Evolutionary conservation across 2,888 invertebrate species (phyloP).

Genomic region (Ochlodes sylvanus): DNA sequence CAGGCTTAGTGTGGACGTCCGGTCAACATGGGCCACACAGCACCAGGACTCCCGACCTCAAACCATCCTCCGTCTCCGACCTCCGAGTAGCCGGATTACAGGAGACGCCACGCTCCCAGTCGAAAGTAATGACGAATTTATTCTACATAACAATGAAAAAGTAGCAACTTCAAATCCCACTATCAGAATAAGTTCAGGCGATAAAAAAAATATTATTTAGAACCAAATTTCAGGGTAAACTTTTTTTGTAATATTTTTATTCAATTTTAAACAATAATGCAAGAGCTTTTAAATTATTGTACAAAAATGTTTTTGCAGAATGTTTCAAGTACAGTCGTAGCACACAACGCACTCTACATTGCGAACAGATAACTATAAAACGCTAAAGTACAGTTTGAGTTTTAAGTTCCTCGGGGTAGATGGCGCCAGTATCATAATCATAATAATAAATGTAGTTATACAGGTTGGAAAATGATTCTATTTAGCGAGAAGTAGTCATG

Average conservation of each 20-base stretch:
- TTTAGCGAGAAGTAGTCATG: not conserved
- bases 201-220: no score
- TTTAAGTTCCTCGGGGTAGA: not conserved
- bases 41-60: slow-evolving; percentile 90
- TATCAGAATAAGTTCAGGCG: not conserved
- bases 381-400: not conserved
- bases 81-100: slow-evolving; percentile 99
- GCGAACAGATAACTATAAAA: not conserved
- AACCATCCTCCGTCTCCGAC: slow-evolving; percentile 95
- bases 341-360: slow-evolving; percentile 10
- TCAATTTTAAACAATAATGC: no score
- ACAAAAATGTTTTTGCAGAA: not conserved
- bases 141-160: not conserved
- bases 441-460: no score
- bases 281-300: not conserved
- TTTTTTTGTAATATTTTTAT: no score
- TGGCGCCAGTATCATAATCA: slow-evolving; percentile 10
- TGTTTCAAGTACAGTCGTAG: not conserved
- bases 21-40: slow-evolving; percentile 87
- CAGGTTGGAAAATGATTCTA: not conserved
- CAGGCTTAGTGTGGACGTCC: slow-evolving; percentile 98
- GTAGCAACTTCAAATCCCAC: not conserved
- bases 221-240: no score
- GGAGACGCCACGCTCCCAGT: slow-evolving; percentile 99
- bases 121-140: slow-evolving; percentile 55